Base-by-base conservation (phyloP, 53 echinoderm and acorn worm genomes). In the Actinopyga echinites region DNA sequence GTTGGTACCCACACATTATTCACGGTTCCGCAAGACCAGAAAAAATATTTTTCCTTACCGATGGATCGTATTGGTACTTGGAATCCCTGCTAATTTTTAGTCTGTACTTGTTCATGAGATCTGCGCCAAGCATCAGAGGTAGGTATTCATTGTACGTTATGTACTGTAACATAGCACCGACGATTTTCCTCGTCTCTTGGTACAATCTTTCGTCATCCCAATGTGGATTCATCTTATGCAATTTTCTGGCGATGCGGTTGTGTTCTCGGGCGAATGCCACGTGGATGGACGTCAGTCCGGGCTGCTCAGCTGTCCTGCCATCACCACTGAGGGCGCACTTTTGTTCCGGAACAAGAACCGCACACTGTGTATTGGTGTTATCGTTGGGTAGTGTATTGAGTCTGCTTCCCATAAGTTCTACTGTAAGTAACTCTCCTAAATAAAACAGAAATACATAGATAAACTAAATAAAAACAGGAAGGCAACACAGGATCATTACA, bases 81-180 rank as follows among this genome's bases (percentile, higher is more conserved):
- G 42, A 42, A 24, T 40, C 22, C 32, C 25, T 77, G 19, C 30
- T 20, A 1, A 77, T 21, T 31, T 56, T 77, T 30, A 77, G 49
- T 12, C 20, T 4, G 32, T 77, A 77, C 3, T 9, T 30, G 24
- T 13, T 77, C 77, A 77, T 77, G 7, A 19, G 7, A 2, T 77
- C 77, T 21, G 77, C 56, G 12, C 77, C 77, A 9, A 77, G 29
- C 77, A 77, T 77, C 12, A 86, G 59, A 5, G 95, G 95, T 19
- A 94, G 86, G 85, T 94, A 94, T 64, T 94, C 91, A 44, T 68
- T 89, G 83, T 89, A 94, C 7, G 80, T 60, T n/a, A 94, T 91
- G 30, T 89, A 89, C 80, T 95, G 95, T 68, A 81, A 80, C 15
- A 79, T 78, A 0, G 95, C 95, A 5, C 83, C 85, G 20, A 95